Base-by-base conservation (phyloP, 2,888 invertebrate species). In the Drosophila kuntzei region DNA sequence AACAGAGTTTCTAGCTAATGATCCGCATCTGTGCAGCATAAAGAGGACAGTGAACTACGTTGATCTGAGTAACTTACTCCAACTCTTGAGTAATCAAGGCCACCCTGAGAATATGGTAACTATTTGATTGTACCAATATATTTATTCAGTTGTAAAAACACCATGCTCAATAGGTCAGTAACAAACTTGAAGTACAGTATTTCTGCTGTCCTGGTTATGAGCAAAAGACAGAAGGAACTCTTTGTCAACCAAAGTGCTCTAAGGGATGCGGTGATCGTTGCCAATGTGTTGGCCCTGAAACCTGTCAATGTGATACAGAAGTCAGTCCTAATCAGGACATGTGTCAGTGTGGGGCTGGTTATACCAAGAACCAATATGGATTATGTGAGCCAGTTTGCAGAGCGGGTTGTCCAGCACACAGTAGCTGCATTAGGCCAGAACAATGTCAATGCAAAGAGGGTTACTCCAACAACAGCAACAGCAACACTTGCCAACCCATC, bases 301-400 rank as follows among this genome's bases (percentile, higher is more conserved):
- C 9, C 9, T 37, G 37, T 9, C 9, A 37, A 11, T 37, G 37
- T 16, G 37, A 16, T 11, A 8, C 18, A n/a, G 43, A 43, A 3
- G 8, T n/a, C 6, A 22, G 14, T 16, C 5, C 25, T 11, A 27
- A 46, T 11, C 29, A 22, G 2, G 25, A 36, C n/a, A 11, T n/a
- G 3, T 43, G 47, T 12, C 1, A 32, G 12, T 68, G 69, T 14
- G 9, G 3, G 16, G 27, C 7, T 12, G 69, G 55, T n/a, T 60
- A 46, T 51, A 22, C 12, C 8, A 34, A 34, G 3, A 61, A 18
- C 3, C 27, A 36, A 18, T 36, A 14, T 14, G 44, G 50, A 34
- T 0, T 5, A 3, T 74, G 74, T 16, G 20, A 57, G n/a, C 64
- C 63, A n/a, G 36, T 47, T 18, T 82, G 82, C 44, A 22, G n/a